Evolutionary conservation across 2,113 vertebrate genomes (phyloP), one percentile per base, ranked within the genome.

Genomic region (Xiphophorus hellerii): DNA sequence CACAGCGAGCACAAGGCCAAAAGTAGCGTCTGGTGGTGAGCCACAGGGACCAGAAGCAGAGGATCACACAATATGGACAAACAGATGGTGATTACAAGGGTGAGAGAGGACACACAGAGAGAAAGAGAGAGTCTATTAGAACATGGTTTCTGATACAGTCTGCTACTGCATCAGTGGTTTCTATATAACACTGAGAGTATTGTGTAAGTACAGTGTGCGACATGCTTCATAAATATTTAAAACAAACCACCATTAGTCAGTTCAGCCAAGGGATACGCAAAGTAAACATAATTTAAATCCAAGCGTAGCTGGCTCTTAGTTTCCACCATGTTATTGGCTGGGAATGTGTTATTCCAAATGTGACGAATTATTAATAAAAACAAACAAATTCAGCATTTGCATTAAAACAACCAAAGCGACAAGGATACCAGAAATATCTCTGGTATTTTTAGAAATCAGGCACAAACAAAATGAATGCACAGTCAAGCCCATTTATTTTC

Each of bases 1-100:
- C 89, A 98, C 95, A 60, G 94, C 92, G 1, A 96, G 93, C 68
- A 98, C 94, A 92, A 99, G 96, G 95, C 97, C 96, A 94, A 96
- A 88, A 67, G 97, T 95, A 93, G 96, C 89, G 92, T 96, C 97
- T 98, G 95, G 87, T 87, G 84, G 27, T n/a, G 86, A 80, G 65
- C 90, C 72, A 62, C 78, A 61, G 35, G 87, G 87, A 67, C 83
- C 90, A 74, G 76, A 76, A 86, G 78, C 88, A 76, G 85, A 72
- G 91, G 86, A 85, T 89, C 79, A 78, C 76, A 88, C 90, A 94
- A 94, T 91, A 94, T 94, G 93, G 91, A 87, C 68, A 83, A 90
- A 90, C 93, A 94, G 92, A 94, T 95, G 93, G 94, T 63, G 76
- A 80, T 76, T 69, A 87, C 83, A 85, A 81, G 82, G 73, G 82